phyloP scores from a whole-genome alignment of 2,888 invertebrate species.

The Tiphia femorata region DNA sequence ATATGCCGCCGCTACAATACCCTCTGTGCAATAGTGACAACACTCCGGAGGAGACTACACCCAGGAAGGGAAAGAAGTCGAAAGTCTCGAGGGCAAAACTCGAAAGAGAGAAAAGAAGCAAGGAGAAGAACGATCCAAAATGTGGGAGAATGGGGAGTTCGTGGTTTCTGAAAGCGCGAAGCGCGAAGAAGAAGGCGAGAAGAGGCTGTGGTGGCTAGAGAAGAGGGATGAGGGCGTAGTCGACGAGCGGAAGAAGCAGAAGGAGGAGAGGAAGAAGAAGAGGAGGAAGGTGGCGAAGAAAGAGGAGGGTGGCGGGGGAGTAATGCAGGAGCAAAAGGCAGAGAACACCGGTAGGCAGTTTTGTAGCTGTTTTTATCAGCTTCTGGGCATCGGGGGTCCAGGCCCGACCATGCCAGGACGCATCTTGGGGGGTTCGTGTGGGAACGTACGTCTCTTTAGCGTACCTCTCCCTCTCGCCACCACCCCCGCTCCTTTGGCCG shows the following conservation, averaged over 20 bases:
- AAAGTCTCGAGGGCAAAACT: no score
- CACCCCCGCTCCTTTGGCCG: constrained; percentile 17
- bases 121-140: no score
- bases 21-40: no score
- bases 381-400: constrained; percentile 67
- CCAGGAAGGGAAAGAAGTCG: no score
- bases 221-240: constrained; percentile 26
- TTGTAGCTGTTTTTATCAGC: constrained; percentile 69
- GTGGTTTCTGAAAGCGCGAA: constrained; percentile 11
- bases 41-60: no score
- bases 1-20: no score
- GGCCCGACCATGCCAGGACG: constrained; percentile 62
- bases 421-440: constrained; percentile 69
- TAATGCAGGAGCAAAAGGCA: constrained; percentile 52
- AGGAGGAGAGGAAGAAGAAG: constrained; percentile 29
- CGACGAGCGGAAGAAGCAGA: constrained; percentile 11
- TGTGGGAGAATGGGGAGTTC: background rate
- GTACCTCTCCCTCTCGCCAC: constrained; percentile 33
- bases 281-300: constrained; percentile 19
- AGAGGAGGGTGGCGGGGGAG: constrained; percentile 28
- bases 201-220: constrained; percentile 5
- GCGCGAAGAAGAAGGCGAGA: constrained; percentile 11
- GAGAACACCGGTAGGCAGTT: constrained; percentile 60
- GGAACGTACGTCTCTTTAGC: constrained; percentile 69
- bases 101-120: constrained; percentile 12